Evolutionary conservation across 2,113 vertebrate species (phyloP).

Genomic region (Colius striatus): DNA sequence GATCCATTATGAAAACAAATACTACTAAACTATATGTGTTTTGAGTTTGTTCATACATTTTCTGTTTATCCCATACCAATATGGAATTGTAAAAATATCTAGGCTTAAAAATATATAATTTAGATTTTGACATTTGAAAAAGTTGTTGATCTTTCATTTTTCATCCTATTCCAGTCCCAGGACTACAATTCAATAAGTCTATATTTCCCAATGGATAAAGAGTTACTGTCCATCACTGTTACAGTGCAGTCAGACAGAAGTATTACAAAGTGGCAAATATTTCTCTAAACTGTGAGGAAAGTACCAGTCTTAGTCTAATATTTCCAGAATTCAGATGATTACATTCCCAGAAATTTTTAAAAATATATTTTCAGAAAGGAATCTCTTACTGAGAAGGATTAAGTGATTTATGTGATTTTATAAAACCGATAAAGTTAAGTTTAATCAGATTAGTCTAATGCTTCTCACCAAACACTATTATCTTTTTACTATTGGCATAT

Average conservation of each 20-base stretch:
- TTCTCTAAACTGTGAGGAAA: conserved; percentile 6
- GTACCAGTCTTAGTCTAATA: not conserved
- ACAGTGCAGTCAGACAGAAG: not conserved
- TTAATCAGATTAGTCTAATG: conserved; percentile 24
- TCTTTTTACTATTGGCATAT: not conserved
- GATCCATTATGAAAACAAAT: not conserved
- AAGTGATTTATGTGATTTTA: not conserved
- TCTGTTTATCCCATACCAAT: not conserved
- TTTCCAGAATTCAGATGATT: not conserved
- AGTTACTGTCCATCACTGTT: conserved; percentile 17
- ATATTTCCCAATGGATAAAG: conserved; percentile 26
- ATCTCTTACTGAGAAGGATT: not conserved
- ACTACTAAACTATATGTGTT: not conserved
- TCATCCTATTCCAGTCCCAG: not conserved
- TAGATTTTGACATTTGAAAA: not conserved
- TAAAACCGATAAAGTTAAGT: not conserved
- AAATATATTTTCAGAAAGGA: not conserved
- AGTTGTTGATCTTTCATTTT: conserved; percentile 21
- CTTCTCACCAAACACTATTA: not conserved
- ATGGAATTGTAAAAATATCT: not conserved
- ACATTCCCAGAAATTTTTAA: not conserved
- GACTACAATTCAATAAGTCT: not conserved
- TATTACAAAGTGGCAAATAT: conserved; percentile 30
- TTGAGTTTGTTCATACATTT: not conserved
- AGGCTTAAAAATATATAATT: not conserved